Evolutionary conservation across 92 coral and sea anemone genomes (phyloP).

Genomic region (Phymanthus crucifer): DNA sequence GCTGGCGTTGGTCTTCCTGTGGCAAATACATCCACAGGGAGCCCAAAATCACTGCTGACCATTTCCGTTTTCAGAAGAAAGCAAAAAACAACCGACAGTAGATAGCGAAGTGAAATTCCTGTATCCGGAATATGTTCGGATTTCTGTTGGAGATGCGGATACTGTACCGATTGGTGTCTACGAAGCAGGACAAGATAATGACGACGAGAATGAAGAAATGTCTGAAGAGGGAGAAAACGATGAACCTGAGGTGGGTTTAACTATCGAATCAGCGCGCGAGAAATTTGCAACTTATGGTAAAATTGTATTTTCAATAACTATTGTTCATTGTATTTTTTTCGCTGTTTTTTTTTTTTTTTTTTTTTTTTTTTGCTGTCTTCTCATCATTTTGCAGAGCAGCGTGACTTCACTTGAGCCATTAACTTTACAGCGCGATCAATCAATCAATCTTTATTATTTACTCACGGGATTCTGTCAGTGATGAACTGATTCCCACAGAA

Average conservation of each 20-base stretch:
- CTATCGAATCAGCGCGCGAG: neutral
- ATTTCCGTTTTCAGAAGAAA: slow-evolving; percentile 10
- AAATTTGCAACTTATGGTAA: no score
- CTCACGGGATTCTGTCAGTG: no score
- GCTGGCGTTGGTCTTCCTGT: neutral
- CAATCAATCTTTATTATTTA: no score
- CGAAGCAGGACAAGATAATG: slow-evolving; percentile 39
- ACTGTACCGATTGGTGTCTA: neutral
- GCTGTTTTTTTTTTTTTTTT: no score
- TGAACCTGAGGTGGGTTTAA: slow-evolving; percentile 19
- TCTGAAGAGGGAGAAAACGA: slow-evolving; percentile 47
- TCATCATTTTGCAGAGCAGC: no score
- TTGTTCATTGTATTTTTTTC: no score
- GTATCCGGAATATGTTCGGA: slow-evolving; percentile 80
- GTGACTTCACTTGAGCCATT: no score
- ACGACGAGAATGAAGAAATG: slow-evolving; percentile 30
- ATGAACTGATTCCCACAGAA: no score
- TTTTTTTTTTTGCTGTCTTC: no score
- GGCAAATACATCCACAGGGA: neutral
- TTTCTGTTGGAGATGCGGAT: slow-evolving; percentile 52
- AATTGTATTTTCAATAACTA: no score
- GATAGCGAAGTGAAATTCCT: slow-evolving; percentile 71
- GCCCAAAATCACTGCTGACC: neutral
- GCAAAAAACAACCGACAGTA: slow-evolving; percentile 64
- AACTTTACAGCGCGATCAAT: no score